A percentile compares a stretch with the other conserved stretches of the same genome.
phyloP scores from a whole-genome alignment of 2,113 vertebrate genomes.

The Peromyscus maniculatus region DNA sequence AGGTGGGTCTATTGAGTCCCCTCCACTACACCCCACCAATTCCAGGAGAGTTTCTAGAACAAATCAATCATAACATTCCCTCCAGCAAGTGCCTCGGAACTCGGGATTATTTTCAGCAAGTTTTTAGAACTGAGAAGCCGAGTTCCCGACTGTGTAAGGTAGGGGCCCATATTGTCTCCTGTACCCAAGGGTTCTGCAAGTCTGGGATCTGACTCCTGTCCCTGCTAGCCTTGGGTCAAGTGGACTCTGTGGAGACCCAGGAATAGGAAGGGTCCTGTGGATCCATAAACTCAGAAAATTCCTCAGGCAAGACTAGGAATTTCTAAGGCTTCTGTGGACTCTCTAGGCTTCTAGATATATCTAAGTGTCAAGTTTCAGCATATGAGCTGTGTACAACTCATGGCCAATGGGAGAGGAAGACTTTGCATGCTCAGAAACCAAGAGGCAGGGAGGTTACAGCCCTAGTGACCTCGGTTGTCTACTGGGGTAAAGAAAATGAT shows the following conservation, averaged over 20 bases:
- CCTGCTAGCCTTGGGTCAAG: background rate
- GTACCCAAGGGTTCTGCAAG: background rate
- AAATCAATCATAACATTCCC: background rate
- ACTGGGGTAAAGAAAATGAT: background rate
- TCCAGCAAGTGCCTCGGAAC: background rate
- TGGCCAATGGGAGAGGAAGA: background rate
- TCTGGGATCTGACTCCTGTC: background rate
- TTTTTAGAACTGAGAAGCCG: background rate
- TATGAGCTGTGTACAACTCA: background rate
- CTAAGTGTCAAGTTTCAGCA: background rate
- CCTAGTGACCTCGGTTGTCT: fast-evolving
- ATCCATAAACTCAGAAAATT: background rate
- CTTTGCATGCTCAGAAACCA: background rate
- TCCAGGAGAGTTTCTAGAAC: background rate
- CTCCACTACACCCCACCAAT: background rate
- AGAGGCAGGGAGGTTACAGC: background rate
- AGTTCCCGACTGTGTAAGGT: background rate
- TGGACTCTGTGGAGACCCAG: background rate
- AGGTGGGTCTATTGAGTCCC: background rate
- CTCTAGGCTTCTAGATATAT: background rate
- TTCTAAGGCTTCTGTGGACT: background rate
- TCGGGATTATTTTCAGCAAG: background rate
- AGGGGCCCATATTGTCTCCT: background rate
- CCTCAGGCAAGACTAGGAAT: background rate
- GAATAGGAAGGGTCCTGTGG: background rate